phyloP scores from a whole-genome alignment of 2,797 vertebrate species.

The Karalla daura region DNA sequence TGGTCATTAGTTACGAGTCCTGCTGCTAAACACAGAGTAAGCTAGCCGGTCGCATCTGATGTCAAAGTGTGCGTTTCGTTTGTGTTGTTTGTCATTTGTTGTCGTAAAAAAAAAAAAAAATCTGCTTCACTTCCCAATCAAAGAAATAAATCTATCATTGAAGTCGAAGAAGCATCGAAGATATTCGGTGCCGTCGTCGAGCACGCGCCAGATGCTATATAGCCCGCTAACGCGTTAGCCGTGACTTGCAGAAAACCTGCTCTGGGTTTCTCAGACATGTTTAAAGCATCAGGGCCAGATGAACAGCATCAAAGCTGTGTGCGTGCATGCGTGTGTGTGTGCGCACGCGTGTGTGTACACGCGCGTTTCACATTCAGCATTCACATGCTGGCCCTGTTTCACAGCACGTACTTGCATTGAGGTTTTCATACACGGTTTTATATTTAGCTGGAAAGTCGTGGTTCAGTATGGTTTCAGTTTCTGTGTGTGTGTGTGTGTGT shows the following conservation, averaged over 20 bases:
- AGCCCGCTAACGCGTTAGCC: not conserved
- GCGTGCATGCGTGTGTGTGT: conserved; percentile 4
- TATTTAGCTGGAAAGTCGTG: conserved; percentile 22
- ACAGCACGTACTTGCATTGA: not conserved
- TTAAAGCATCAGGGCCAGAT: conserved; percentile 32
- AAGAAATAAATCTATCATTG: no score
- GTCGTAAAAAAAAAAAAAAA: no score
- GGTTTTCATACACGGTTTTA: conserved; percentile 18
- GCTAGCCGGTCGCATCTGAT: no score
- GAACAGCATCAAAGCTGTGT: conserved; percentile 7
- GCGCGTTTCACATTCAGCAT: not conserved
- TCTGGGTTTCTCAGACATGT: conserved; percentile 17
- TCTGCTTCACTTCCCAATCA: no score
- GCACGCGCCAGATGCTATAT: not conserved
- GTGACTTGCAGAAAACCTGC: conserved; percentile 24
- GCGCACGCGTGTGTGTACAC: conserved; percentile 12
- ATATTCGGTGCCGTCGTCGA: not conserved
- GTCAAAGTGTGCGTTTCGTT: no score
- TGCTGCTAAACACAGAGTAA: no score
- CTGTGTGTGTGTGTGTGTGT: conserved; percentile 2
- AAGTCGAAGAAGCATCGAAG: no score
- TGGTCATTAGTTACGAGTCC: no score
- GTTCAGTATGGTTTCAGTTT: conserved; percentile 13
- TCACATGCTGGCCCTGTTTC: not conserved
- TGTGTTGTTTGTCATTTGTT: no score